A percentile compares a stretch with the other conserved stretches of the same genome.
Conservation (phyloP, 2,888 invertebrate species). For the Cartodere bifasciata region DNA sequence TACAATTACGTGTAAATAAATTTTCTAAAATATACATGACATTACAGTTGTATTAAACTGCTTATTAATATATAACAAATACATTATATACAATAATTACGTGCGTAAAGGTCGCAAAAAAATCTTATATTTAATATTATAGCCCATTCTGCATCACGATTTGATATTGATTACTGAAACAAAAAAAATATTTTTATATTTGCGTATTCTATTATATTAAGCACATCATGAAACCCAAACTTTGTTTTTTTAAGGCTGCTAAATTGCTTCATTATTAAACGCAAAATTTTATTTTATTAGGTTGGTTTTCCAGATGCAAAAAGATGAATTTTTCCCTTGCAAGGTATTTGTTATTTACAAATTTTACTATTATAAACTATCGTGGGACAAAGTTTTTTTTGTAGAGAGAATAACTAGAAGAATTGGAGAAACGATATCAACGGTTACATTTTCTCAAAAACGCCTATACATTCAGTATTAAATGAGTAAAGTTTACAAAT, state of each 20-base stretch:
- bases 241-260: neutral
- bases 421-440: too few relatives aligned
- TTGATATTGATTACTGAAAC: slow-evolving; percentile 8
- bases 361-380: too few relatives aligned
- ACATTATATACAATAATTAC: slow-evolving; percentile 26
- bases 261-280: too few relatives aligned
- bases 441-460: too few relatives aligned
- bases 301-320: too few relatives aligned
- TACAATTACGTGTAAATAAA: slow-evolving; percentile 28
- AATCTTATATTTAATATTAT: slow-evolving; percentile 15
- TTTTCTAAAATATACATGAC: slow-evolving; percentile 28
- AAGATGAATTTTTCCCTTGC: too few relatives aligned
- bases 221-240: neutral
- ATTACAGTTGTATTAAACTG: slow-evolving; percentile 22
- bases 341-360: too few relatives aligned
- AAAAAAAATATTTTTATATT: slow-evolving; percentile 3
- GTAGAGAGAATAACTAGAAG: too few relatives aligned
- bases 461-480: too few relatives aligned
- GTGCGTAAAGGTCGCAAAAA: slow-evolving; percentile 17
- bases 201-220: neutral
- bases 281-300: too few relatives aligned
- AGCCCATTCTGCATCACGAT: slow-evolving; percentile 9
- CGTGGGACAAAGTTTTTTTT: too few relatives aligned
- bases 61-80: slow-evolving; percentile 27
- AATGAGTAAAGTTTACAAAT: too few relatives aligned